These are phyloP conservation scores for Drosophila sp. DNA, from an alignment of 1,140 invertebrate genomes.

Conservation along the genomic window DNA sequence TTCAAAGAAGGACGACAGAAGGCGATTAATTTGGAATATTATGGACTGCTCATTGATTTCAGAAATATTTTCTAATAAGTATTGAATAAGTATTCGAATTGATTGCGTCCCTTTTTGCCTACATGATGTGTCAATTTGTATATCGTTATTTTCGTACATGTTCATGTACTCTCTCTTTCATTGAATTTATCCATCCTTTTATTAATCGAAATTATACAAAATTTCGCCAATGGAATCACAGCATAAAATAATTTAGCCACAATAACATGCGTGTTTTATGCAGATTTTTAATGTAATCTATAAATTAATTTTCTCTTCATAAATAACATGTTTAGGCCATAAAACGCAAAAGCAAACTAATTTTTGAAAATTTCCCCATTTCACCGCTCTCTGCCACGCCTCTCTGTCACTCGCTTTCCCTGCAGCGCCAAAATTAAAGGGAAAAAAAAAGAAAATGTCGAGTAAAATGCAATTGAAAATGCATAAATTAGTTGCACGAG, in stretches of 20 bases:
- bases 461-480: slow-evolving; percentile 53
- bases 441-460: slow-evolving; percentile 11
- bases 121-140: background rate
- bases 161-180: background rate
- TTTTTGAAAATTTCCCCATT: slow-evolving; percentile 35
- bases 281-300: slow-evolving; percentile 29
- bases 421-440: background rate
- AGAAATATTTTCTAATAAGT: background rate
- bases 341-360: slow-evolving; percentile 36
- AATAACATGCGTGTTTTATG: slow-evolving; percentile 9
- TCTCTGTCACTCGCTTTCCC: background rate
- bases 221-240: slow-evolving; percentile 17
- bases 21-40: background rate
- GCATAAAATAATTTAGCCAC: background rate
- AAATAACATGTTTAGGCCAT: slow-evolving; percentile 40
- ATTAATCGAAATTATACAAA: slow-evolving; percentile 22
- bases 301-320: slow-evolving; percentile 44
- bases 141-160: background rate
- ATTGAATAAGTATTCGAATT: background rate
- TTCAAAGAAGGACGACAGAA: background rate
- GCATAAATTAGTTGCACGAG: slow-evolving; percentile 45
- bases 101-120: too few species aligned
- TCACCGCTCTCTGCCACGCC: background rate
- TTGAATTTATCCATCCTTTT: background rate
- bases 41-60: background rate